Base-by-base conservation (phyloP, 2,888 invertebrate genomes). In the Meandrusa payeni region DNA sequence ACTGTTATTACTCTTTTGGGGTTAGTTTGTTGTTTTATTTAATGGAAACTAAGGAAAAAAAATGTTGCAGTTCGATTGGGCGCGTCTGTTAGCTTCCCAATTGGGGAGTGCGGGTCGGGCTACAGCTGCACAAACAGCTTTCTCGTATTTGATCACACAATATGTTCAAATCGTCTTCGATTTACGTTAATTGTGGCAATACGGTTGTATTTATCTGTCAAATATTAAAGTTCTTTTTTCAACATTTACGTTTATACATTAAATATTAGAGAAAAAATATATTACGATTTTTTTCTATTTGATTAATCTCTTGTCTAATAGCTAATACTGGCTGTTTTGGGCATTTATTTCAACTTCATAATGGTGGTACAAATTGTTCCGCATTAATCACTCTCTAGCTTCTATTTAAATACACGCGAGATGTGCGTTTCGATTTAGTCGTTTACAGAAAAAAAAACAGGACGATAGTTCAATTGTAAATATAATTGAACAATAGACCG, bases 91-190 rank as follows among this genome's bases (percentile, higher is more conserved):
- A 47, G 52, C 54, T 51, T 50, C 59, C 53, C 60, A 57, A 55
- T 57, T 47, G 55, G 48, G 50, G 50, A 50, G 51, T 53, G 57
- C 51, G 51, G 48, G 54, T 52, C 54, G 51, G 54, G 53, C 60
- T 70, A 59, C 79, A 80, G 77, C 80, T 80, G 79, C 67, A 71
- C 75, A 77, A 81, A 79, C 65, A 79, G 72, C 72, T 71, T 64
- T 64, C 69, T 67, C 69, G 68, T 71, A 71, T 81, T 80, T 81
- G 76, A 76, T 69, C 67, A 73, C 69, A 69, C 67, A 68, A 68
- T 60, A 63, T 69, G 65, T 72, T 74, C 68, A 66, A n/a, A n/a
- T n/a, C 57, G 60, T 68, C 69, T 69, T 58, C 57, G 58, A 64
- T 64, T 54, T 61, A 56, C 69, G 68, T 70, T 76, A 76, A 76